Conservation (phyloP, 2,113 vertebrate genomes). For the Mus musculus region GRCm39 chr2:35641501-35642000, state of each 20-base stretch:
- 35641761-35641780: not conserved
- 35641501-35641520: not conserved
- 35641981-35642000: conserved; percentile 1
- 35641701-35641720: conserved; percentile 53
- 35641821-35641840: fast-evolving
- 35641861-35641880: not conserved
- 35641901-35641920: not conserved
- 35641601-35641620: not conserved
- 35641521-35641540: not conserved
- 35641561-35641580: not conserved
- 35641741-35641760: not conserved
- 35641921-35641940: not conserved
- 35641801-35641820: not conserved
- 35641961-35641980: not conserved
- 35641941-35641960: not conserved
- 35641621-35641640: not conserved
- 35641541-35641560: not conserved
- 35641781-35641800: not conserved
- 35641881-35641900: too few species aligned
- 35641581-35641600: not conserved
- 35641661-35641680: conserved; percentile 56
- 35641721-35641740: conserved; percentile 42
- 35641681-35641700: conserved; percentile 65
- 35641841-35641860: fast-evolving
- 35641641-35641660: conserved; percentile 61